Conservation (phyloP, 1,140 invertebrate species). For the Agrypnia vestita region DNA sequence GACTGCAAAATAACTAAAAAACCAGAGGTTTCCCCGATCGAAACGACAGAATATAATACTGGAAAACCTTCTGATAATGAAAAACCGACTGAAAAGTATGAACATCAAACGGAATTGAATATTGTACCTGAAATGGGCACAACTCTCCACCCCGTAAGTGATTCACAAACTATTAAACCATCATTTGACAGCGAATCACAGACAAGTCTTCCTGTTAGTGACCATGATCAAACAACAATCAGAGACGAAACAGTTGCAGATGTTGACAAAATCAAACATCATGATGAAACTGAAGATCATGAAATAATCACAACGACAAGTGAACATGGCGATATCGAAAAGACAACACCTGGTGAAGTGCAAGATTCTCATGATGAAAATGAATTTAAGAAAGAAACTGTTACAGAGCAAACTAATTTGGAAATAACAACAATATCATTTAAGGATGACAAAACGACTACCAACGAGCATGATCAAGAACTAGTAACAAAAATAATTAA, state of each 20-base stretch:
- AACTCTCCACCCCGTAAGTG: neutral
- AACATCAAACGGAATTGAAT: slow-evolving; percentile 10
- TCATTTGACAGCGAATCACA: neutral
- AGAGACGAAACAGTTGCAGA: neutral
- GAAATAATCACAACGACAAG: neutral
- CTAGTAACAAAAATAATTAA: neutral
- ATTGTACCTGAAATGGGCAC: neutral
- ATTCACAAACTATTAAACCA: neutral
- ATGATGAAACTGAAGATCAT: neutral
- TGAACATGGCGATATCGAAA: neutral
- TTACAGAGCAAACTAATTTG: slow-evolving; percentile 14
- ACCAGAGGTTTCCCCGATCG: slow-evolving; percentile 43
- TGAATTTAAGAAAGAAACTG: neutral
- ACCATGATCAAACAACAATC: slow-evolving; percentile 6
- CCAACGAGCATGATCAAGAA: neutral
- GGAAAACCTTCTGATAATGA: neutral
- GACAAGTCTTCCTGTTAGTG: neutral
- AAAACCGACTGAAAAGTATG: slow-evolving; percentile 40
- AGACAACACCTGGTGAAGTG: neutral
- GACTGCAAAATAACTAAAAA: slow-evolving; percentile 50
- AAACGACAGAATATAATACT: slow-evolving; percentile 1
- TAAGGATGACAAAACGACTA: neutral
- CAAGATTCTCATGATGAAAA: neutral
- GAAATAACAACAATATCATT: slow-evolving; percentile 26
- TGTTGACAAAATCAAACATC: neutral